phyloP scores from a whole-genome alignment of 2,113 vertebrate genomes.

The Deroptyus accipitrinus region DNA sequence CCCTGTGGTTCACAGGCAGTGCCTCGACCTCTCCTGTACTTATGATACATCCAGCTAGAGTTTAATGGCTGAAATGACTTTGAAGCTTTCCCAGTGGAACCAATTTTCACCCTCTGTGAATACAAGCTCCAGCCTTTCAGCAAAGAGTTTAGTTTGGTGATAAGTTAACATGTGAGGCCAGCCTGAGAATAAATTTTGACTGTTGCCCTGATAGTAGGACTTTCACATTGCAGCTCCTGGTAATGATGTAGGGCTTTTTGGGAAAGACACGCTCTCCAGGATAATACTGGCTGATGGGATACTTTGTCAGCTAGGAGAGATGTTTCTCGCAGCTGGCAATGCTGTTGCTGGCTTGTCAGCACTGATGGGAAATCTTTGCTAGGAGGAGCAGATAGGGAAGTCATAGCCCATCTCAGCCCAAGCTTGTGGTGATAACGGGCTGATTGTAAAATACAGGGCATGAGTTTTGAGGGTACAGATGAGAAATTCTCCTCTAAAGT shows the following conservation, averaged over 20 bases:
- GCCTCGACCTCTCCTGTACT: conserved; percentile 58
- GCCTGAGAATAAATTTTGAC: conserved; percentile 55
- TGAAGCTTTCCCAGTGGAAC: conserved; percentile 69
- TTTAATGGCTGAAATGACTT: conserved; percentile 75
- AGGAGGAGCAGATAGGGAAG: conserved; percentile 34
- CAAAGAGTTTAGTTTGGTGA: conserved; percentile 57
- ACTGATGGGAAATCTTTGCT: conserved; percentile 16
- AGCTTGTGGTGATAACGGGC: not conserved
- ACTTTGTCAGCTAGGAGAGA: conserved; percentile 21
- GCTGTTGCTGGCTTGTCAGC: conserved; percentile 31
- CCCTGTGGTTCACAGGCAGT: conserved; percentile 38
- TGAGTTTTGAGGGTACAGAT: not conserved
- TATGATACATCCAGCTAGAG: conserved; percentile 62
- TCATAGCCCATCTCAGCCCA: conserved; percentile 12
- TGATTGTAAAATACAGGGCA: not conserved
- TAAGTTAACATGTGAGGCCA: conserved; percentile 61
- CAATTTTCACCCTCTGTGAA: conserved; percentile 74
- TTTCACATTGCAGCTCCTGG: conserved; percentile 32
- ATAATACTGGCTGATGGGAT: conserved; percentile 12
- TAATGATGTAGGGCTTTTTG: conserved; percentile 13
- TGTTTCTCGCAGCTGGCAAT: conserved; percentile 20
- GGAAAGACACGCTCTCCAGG: not conserved
- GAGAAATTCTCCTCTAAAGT: conserved; percentile 19
- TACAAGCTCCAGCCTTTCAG: conserved; percentile 58
- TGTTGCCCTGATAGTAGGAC: conserved; percentile 28